phyloP scores from a whole-genome alignment of 1,140 invertebrate species.

The Drosophila paulistorum region DNA sequence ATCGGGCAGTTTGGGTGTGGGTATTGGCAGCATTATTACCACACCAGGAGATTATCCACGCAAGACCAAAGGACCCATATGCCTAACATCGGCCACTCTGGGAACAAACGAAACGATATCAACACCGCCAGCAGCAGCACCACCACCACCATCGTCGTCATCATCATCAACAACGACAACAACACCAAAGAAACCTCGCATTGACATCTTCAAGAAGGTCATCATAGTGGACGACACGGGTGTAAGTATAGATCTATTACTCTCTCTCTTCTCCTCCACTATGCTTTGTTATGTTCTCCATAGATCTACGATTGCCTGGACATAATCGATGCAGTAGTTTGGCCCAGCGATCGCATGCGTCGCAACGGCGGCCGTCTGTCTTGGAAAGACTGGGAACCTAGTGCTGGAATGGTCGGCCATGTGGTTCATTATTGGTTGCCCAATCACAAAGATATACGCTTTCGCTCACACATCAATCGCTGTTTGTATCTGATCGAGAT shows the following conservation, averaged over 20 bases:
- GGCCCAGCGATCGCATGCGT: slow-evolving; percentile 95
- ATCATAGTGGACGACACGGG: slow-evolving; percentile 85
- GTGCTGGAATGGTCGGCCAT: slow-evolving; percentile 94
- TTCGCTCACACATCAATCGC: slow-evolving; percentile 94
- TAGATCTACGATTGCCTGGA: slow-evolving; percentile 95
- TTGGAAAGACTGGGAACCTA: slow-evolving; percentile 95
- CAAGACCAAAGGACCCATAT: slow-evolving; percentile 79
- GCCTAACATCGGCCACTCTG: slow-evolving; percentile 50
- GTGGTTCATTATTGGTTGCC: slow-evolving; percentile 96
- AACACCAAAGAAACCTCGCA: slow-evolving; percentile 74
- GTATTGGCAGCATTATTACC: slow-evolving; percentile 72
- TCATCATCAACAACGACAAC: not conserved
- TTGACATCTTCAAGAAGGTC: slow-evolving; percentile 85
- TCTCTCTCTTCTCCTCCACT: not conserved
- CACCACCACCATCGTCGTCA: not conserved
- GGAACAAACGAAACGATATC: not conserved
- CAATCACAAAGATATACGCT: slow-evolving; percentile 92
- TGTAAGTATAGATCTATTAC: slow-evolving; percentile 63
- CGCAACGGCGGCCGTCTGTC: slow-evolving; percentile 91
- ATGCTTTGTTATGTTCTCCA: not conserved
- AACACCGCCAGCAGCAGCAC: not conserved
- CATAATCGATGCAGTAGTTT: slow-evolving; percentile 93
- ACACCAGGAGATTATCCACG: slow-evolving; percentile 77
- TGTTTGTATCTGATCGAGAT: slow-evolving; percentile 96
- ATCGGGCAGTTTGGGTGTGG: slow-evolving; percentile 69